Percentiles rank a stretch among this genome's conserved stretches.
Evolutionary conservation across 2,888 invertebrate species (phyloP).

Genomic region (Noctua janthe): DNA sequence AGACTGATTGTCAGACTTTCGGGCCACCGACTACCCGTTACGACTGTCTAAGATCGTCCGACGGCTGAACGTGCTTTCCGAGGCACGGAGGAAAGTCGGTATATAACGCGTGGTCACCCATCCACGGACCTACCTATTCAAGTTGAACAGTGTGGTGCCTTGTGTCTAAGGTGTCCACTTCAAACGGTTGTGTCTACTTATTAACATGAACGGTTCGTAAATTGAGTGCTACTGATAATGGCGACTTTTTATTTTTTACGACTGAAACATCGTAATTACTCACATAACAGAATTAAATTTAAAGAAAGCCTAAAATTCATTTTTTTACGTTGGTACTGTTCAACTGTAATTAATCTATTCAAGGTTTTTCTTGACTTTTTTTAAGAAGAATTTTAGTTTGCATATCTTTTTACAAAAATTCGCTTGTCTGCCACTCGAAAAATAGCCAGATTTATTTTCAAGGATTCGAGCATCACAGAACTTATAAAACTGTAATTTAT

Average conservation of each 20-base stretch:
- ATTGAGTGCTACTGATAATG: neutral
- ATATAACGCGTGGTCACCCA: too few relatives aligned
- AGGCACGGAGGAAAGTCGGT: too few relatives aligned
- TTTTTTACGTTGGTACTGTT: neutral
- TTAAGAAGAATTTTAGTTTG: neutral
- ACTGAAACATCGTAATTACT: neutral
- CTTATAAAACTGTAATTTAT: neutral
- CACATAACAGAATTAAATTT: neutral
- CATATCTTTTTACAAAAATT: constrained; percentile 16
- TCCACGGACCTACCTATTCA: too few relatives aligned
- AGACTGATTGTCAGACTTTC: too few relatives aligned
- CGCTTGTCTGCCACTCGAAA: neutral
- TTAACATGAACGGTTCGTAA: neutral
- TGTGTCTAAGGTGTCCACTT: neutral
- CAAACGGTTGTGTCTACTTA: neutral
- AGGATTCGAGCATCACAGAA: neutral
- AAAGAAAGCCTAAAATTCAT: neutral
- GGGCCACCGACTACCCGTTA: too few relatives aligned
- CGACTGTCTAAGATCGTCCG: too few relatives aligned
- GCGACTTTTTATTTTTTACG: neutral
- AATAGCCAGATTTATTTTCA: neutral
- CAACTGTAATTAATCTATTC: constrained; percentile 8
- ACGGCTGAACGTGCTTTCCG: too few relatives aligned
- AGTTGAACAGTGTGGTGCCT: neutral
- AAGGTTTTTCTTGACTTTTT: constrained; percentile 10